Conservation (phyloP, 2,113 vertebrate species). For the Aegithalos caudatus region DNA sequence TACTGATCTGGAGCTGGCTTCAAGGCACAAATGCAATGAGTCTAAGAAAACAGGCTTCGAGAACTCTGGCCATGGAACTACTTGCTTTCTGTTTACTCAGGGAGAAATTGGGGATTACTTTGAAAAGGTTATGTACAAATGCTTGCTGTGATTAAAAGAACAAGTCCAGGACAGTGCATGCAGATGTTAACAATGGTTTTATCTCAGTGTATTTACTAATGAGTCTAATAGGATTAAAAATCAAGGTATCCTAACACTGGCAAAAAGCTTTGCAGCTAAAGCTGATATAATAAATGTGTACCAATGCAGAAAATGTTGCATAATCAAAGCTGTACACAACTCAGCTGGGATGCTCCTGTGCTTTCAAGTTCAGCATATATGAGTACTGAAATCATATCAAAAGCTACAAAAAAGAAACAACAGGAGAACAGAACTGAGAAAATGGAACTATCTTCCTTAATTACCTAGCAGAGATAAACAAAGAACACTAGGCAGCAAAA, state of each 20-base stretch:
- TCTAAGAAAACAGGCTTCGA: neutral
- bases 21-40: neutral
- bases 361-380: neutral
- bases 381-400: neutral
- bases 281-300: neutral
- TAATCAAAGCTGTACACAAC: neutral
- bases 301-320: neutral
- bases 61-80: neutral
- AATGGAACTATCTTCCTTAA: neutral
- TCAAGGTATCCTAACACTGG: neutral
- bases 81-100: neutral
- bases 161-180: neutral
- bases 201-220: neutral
- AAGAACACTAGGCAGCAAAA: neutral
- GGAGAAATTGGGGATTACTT: neutral
- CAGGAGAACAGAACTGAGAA: neutral
- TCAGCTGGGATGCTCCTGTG: neutral
- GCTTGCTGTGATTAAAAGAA: neutral
- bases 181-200: neutral
- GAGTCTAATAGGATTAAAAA: neutral
- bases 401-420: neutral
- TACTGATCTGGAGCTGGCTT: neutral
- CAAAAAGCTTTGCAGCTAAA: neutral
- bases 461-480: neutral
- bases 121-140: neutral